phyloP scores from a whole-genome alignment of 2,113 vertebrate genomes.

The Enhydra lutris region DNA sequence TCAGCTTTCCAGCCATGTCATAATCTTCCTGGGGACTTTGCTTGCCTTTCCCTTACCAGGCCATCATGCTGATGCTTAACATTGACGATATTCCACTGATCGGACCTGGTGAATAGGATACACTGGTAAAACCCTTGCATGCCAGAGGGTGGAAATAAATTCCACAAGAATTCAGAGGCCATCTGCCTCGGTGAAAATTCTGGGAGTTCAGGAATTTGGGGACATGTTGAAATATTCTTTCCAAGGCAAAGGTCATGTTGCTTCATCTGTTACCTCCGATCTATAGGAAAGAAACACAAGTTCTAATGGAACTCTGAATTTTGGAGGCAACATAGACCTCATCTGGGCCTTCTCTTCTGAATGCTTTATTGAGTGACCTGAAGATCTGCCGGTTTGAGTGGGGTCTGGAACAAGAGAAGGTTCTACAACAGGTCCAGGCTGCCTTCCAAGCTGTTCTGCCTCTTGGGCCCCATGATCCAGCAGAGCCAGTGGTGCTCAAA shows the following conservation, averaged over 20 bases:
- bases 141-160: background rate
- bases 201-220: background rate
- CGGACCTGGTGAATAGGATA: background rate
- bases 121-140: background rate
- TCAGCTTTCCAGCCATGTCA: background rate
- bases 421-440: background rate
- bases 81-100: background rate
- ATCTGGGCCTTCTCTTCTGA: background rate
- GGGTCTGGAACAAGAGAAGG: background rate
- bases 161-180: background rate
- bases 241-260: background rate
- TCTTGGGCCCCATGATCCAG: background rate
- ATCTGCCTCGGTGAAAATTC: background rate
- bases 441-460: accelerated
- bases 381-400: background rate
- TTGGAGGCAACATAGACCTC: background rate
- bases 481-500: accelerated
- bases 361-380: background rate
- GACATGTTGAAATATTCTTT: background rate
- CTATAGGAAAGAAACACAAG: accelerated
- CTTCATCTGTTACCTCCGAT: background rate
- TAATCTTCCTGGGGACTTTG: background rate
- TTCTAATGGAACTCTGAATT: accelerated
- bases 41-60: background rate
- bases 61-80: background rate